These are phyloP conservation scores for Gandaritis pyraliata DNA, from an alignment of 2,888 invertebrate species.

Conservation along the genomic window DNA sequence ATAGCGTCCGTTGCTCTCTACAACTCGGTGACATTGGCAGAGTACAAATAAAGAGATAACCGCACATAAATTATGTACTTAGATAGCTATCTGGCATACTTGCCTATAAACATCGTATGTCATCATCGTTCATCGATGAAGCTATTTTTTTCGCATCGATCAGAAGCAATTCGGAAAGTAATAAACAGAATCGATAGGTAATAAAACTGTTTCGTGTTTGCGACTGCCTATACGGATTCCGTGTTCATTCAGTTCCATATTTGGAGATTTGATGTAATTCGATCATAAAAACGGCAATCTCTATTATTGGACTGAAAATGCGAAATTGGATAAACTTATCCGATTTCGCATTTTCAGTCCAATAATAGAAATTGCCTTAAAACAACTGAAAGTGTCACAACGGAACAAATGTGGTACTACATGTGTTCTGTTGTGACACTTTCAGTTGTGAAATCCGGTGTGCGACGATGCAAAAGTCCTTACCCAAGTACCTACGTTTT, in stretches of 20 bases:
- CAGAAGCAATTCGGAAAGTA: constrained; percentile 29
- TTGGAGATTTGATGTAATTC: constrained; percentile 21
- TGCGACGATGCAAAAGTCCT: too few species aligned
- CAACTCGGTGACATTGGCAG: constrained; percentile 83
- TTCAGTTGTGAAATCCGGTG: too few species aligned
- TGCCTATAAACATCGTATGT: constrained; percentile 53
- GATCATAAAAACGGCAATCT: constrained; percentile 24
- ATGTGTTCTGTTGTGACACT: too few species aligned
- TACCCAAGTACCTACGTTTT: too few species aligned
- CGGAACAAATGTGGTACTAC: constrained; percentile 17
- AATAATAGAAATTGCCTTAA: constrained; percentile 25
- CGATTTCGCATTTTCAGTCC: constrained; percentile 17
- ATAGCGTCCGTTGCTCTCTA: constrained; percentile 80
- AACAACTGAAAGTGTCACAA: constrained; percentile 21
- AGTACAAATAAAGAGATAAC: constrained; percentile 80
- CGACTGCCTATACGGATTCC: constrained; percentile 20
- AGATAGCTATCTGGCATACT: constrained; percentile 54
- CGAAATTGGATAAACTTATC: constrained; percentile 19
- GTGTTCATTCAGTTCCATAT: constrained; percentile 15
- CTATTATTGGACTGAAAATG: constrained; percentile 21
- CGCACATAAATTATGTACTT: constrained; percentile 63
- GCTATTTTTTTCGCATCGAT: constrained; percentile 32
- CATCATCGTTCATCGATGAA: constrained; percentile 41
- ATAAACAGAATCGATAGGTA: constrained; percentile 32
- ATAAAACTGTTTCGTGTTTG: constrained; percentile 35